These are phyloP conservation scores for Tetheella fluctuosa DNA, from an alignment of 2,888 invertebrate genomes.

Conservation along the genomic window DNA sequence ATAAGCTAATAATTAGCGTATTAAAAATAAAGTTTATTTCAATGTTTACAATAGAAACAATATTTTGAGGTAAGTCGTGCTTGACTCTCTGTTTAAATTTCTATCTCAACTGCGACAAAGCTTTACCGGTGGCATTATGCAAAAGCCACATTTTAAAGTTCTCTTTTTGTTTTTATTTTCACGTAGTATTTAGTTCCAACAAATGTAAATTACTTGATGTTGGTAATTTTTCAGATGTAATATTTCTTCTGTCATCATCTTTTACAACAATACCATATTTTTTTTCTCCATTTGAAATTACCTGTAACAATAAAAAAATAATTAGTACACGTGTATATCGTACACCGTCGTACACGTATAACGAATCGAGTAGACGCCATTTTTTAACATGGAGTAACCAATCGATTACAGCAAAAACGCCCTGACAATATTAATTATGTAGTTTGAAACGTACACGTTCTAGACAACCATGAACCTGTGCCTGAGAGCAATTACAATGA, in stretches of 20 bases:
- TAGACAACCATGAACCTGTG: conserved; percentile 3
- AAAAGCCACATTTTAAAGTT: not conserved
- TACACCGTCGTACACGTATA: not conserved
- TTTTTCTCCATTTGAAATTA: not conserved
- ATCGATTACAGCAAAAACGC: not conserved
- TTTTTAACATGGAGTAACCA: not conserved
- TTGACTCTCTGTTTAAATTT: not conserved
- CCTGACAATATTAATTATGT: not conserved
- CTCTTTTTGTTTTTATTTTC: not conserved
- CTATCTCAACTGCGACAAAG: not conserved
- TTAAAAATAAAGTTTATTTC: not conserved
- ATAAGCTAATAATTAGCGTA: no score
- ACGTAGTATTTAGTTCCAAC: not conserved
- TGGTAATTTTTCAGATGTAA: not conserved
- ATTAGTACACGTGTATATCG: not conserved
- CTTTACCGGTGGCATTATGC: not conserved
- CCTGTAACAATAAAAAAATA: not conserved
- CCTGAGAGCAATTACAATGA: not conserved
- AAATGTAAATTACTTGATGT: not conserved
- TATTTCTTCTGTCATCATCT: not conserved
- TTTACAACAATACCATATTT: no score
- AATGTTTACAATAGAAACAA: no score
- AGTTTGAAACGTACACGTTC: not conserved
- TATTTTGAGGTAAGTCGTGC: not conserved
- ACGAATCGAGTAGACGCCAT: not conserved